Conservation (phyloP, 2,888 invertebrate genomes). For the Amphipoea oculea region DNA sequence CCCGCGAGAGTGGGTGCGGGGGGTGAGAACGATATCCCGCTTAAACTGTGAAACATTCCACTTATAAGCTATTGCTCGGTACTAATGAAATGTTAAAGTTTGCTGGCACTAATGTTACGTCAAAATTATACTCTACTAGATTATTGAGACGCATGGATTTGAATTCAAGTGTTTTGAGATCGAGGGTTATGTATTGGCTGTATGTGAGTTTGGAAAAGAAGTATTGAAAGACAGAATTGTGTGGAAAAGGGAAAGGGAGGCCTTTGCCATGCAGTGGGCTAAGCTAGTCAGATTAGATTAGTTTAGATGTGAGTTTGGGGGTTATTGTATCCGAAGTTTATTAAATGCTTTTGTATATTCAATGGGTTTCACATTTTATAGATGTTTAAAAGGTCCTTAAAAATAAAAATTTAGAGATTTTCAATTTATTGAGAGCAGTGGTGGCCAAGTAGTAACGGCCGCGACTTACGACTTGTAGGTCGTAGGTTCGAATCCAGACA, state of each 20-base stretch:
- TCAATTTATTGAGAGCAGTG: not conserved
- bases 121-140: conserved; percentile 50
- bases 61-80: conserved; percentile 76
- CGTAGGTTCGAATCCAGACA: no score
- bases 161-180: conserved; percentile 11
- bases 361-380: not conserved
- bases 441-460: no score
- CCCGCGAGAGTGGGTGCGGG: conserved; percentile 72
- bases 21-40: conserved; percentile 73
- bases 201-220: not conserved
- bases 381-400: not conserved
- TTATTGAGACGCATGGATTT: conserved; percentile 52
- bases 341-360: conserved; percentile 1
- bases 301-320: not conserved
- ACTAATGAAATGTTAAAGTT: conserved; percentile 77
- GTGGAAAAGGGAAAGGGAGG: no score
- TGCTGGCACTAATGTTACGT: conserved; percentile 67
- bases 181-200: not conserved
- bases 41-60: conserved; percentile 80
- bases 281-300: no score
- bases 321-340: not conserved
- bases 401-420: not conserved
- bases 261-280: no score
- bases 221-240: no score
- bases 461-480: no score